phyloP scores from a whole-genome alignment of 2,797 vertebrate species.

The Avahi laniger region DNA sequence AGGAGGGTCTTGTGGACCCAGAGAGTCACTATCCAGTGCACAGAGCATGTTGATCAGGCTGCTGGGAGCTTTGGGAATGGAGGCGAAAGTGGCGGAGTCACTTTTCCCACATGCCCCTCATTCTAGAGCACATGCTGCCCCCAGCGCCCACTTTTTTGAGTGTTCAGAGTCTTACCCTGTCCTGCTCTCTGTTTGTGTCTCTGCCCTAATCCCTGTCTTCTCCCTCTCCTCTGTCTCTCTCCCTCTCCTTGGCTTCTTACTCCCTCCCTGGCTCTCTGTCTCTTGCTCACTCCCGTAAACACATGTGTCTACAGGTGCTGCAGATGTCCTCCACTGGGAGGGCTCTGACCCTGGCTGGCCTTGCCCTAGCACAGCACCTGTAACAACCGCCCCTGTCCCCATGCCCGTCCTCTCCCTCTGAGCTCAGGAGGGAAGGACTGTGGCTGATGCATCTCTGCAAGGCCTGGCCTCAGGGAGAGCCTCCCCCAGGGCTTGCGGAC shows the following conservation, averaged over 20 bases:
- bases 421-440: background rate
- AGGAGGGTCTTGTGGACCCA: background rate
- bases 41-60: background rate
- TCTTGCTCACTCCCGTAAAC: background rate
- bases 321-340: no score
- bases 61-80: background rate
- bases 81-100: accelerated
- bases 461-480: background rate
- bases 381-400: background rate
- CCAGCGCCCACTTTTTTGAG: background rate
- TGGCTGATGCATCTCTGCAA: no score
- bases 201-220: background rate
- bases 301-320: accelerated
- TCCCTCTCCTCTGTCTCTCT: background rate
- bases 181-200: background rate
- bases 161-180: background rate
- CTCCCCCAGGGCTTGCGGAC: background rate
- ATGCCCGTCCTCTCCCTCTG: background rate
- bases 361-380: background rate
- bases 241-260: background rate
- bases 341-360: background rate
- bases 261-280: background rate
- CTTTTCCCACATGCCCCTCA: background rate
- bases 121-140: background rate
- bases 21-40: background rate